These are phyloP conservation scores for Phymastichus coffea DNA, from an alignment of 1,140 invertebrate genomes.

Conservation along the genomic window DNA sequence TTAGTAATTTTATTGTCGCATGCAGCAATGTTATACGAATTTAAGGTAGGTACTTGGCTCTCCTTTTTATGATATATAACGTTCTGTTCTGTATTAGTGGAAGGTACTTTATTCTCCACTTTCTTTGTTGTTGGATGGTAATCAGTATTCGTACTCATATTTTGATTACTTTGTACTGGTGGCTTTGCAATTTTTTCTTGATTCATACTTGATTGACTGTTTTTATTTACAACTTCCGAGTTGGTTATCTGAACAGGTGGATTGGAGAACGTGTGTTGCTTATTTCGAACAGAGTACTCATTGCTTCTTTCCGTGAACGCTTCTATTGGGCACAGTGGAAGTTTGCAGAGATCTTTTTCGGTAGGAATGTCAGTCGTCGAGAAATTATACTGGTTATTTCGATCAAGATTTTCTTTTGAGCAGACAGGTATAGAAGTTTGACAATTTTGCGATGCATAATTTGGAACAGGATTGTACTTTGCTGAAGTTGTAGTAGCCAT, in stretches of 20 bases:
- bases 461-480: slow-evolving; percentile 15
- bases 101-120: not conserved
- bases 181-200: slow-evolving; percentile 13
- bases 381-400: slow-evolving; percentile 15
- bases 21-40: slow-evolving; percentile 28
- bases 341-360: slow-evolving; percentile 20
- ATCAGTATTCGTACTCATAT: slow-evolving; percentile 3
- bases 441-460: slow-evolving; percentile 10
- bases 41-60: slow-evolving; percentile 3
- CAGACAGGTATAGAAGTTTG: slow-evolving; percentile 16
- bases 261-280: slow-evolving; percentile 14
- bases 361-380: slow-evolving; percentile 16
- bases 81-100: not conserved
- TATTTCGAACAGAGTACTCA: slow-evolving; percentile 12
- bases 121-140: slow-evolving; percentile 18
- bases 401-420: slow-evolving; percentile 18
- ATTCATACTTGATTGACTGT: slow-evolving; percentile 5
- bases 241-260: not conserved
- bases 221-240: slow-evolving; percentile 10
- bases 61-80: slow-evolving; percentile 15
- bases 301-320: slow-evolving; percentile 16
- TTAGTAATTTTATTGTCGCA: slow-evolving; percentile 28
- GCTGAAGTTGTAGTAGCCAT: slow-evolving; percentile 5
- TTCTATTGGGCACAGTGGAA: slow-evolving; percentile 27
- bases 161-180: slow-evolving; percentile 6